Conservation (phyloP, 2,113 vertebrate genomes). For the Anhinga anhinga region DNA sequence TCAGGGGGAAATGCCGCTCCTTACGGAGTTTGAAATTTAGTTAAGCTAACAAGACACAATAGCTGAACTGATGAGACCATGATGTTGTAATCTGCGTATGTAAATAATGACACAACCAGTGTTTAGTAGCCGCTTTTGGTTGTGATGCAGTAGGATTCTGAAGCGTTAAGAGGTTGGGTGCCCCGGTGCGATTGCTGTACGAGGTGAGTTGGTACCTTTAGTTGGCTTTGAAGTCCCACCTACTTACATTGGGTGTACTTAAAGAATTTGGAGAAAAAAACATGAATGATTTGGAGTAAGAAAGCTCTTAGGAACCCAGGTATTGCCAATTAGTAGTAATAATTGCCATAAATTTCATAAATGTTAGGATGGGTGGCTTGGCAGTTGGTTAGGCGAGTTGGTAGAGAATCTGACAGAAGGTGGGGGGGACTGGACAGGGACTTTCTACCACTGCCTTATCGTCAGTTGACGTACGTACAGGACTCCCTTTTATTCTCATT, state of each 20-base stretch:
- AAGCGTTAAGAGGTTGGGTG: accelerated
- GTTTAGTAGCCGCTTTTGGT: not conserved
- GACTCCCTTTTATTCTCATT: not conserved
- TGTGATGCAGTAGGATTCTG: not conserved
- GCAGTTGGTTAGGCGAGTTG: not conserved
- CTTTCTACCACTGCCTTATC: not conserved
- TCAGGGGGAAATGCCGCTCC: conserved; percentile 74
- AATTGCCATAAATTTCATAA: accelerated
- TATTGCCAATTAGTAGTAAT: too few species aligned
- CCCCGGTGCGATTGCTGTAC: not conserved
- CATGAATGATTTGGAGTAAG: accelerated
- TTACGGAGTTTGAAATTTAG: conserved; percentile 75
- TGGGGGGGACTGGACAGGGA: too few species aligned
- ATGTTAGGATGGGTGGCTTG: not conserved
- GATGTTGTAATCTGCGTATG: conserved; percentile 65
- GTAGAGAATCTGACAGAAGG: not conserved
- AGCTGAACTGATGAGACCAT: conserved; percentile 74
- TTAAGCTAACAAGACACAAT: conserved; percentile 79
- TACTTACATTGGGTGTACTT: accelerated
- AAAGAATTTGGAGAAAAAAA: not conserved
- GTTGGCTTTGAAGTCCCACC: not conserved
- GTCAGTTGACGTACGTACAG: accelerated
- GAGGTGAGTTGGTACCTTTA: accelerated
- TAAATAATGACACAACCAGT: conserved; percentile 60
- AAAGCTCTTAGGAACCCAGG: not conserved